Evolutionary conservation across 2,797 vertebrate species (phyloP).

Genomic region (Xenops minutus): DNA sequence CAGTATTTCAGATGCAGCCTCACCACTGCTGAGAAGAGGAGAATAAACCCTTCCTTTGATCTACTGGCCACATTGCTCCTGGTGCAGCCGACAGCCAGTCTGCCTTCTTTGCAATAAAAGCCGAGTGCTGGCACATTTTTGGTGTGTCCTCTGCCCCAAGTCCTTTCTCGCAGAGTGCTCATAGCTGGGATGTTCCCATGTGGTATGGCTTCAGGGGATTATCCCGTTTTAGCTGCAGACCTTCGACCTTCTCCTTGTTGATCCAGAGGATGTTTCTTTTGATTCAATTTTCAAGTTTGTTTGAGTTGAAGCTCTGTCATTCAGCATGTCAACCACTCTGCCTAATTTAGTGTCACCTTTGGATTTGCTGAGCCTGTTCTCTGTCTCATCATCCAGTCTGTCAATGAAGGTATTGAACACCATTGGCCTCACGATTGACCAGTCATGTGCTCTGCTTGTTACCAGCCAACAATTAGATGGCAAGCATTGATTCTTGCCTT

Average conservation of each 20-base stretch:
- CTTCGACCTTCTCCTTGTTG: neutral
- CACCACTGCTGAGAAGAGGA: neutral
- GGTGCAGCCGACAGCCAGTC: neutral
- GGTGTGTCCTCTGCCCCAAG: neutral
- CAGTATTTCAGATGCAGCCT: neutral
- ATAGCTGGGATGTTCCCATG: rapidly evolving
- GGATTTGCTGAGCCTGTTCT: neutral
- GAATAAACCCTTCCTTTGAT: neutral
- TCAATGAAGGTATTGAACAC: neutral
- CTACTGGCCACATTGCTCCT: neutral
- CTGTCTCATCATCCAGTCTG: neutral
- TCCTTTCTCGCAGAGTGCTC: neutral
- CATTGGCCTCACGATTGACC: neutral
- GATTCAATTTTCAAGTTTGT: neutral
- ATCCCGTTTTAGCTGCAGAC: neutral
- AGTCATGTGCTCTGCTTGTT: neutral
- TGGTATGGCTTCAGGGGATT: neutral
- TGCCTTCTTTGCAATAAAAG: neutral
- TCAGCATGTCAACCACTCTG: neutral
- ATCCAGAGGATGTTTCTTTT: neutral
- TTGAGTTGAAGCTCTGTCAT: neutral
- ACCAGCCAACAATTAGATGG: neutral
- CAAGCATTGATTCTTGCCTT: neutral
- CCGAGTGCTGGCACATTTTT: neutral
- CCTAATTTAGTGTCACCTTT: neutral